phyloP scores from a whole-genome alignment of 1,140 invertebrate genomes.

The Trachymyrmex cornetzi region DNA sequence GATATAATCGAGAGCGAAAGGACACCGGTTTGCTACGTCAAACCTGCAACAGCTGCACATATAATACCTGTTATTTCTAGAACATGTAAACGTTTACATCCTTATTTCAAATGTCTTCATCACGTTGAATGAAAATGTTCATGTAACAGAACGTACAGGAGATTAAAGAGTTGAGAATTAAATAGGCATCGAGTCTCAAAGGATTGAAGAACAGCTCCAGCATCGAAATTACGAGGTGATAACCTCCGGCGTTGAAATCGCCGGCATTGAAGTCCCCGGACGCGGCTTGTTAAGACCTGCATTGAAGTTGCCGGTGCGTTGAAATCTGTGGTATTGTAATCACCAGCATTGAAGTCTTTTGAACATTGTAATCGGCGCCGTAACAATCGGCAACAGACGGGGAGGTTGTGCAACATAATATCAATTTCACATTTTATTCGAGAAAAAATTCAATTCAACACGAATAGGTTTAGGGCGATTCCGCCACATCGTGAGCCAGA shows the following conservation, averaged over 20 bases:
- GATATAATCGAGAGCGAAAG: slow-evolving; percentile 1
- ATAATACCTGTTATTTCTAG: slow-evolving; percentile 29
- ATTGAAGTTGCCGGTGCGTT: slow-evolving; percentile 33
- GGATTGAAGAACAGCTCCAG: no score
- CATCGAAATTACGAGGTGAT: neutral
- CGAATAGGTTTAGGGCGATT: slow-evolving; percentile 1
- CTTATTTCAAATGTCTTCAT: slow-evolving; percentile 20
- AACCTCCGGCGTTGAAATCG: slow-evolving; percentile 38
- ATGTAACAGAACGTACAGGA: neutral
- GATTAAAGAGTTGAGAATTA: slow-evolving; percentile 10
- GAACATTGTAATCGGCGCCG: neutral
- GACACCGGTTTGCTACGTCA: neutral
- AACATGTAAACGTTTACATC: neutral
- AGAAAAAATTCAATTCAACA: neutral
- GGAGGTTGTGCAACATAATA: slow-evolving; percentile 6
- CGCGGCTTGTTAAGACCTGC: slow-evolving; percentile 11
- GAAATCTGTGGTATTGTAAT: slow-evolving; percentile 34
- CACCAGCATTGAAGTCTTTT: neutral
- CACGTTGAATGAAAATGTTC: slow-evolving; percentile 3
- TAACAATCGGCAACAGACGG: slow-evolving; percentile 11
- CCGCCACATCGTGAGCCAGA: neutral
- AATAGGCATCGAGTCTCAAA: neutral
- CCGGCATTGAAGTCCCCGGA: slow-evolving; percentile 40
- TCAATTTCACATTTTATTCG: slow-evolving; percentile 18
- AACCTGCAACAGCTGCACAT: neutral